phyloP scores from a whole-genome alignment of 2,797 vertebrate genomes.

The Galaxias olidus region DNA sequence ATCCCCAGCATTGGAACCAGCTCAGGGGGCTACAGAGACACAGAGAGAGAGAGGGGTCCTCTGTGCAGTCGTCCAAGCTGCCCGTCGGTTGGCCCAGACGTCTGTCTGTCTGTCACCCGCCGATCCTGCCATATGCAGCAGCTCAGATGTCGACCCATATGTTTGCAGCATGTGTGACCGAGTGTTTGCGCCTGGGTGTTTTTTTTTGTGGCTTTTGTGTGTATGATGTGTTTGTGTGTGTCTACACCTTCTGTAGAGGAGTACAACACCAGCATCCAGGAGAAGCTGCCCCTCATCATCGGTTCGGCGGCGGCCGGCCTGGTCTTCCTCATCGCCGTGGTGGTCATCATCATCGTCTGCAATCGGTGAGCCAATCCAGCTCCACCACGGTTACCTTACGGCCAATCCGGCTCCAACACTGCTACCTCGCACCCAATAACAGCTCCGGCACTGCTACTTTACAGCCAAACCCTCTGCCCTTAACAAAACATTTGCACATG shows the following conservation, averaged over 20 bases:
- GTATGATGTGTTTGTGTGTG: constrained; percentile 34
- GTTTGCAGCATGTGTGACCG: constrained; percentile 47
- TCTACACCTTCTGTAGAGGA: constrained; percentile 77
- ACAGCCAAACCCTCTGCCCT: neutral
- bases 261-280: constrained; percentile 97
- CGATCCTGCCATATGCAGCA: constrained; percentile 61
- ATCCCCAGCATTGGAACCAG: constrained; percentile 55
- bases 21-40: constrained; percentile 52
- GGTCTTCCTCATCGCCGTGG: constrained; percentile 95
- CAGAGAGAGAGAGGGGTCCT: constrained; percentile 5
- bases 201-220: constrained; percentile 32
- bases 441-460: constrained; percentile 22
- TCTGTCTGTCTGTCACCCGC: constrained; percentile 74
- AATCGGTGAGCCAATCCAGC: constrained; percentile 83
- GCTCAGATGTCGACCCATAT: constrained; percentile 67
- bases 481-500: too few species aligned
- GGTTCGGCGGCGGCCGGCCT: constrained; percentile 92
- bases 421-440: constrained; percentile 15
- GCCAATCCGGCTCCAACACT: constrained; percentile 11
- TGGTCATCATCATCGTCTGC: constrained; percentile 93
- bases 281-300: constrained; percentile 96
- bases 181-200: constrained; percentile 22
- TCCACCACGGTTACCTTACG: constrained; percentile 19
- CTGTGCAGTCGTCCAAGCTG: constrained; percentile 52
- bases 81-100: constrained; percentile 57